Evolutionary conservation across 2,797 vertebrate genomes (phyloP), one percentile per base, ranked within the genome.

Genomic region (Microctenopoma lineatum): DNA sequence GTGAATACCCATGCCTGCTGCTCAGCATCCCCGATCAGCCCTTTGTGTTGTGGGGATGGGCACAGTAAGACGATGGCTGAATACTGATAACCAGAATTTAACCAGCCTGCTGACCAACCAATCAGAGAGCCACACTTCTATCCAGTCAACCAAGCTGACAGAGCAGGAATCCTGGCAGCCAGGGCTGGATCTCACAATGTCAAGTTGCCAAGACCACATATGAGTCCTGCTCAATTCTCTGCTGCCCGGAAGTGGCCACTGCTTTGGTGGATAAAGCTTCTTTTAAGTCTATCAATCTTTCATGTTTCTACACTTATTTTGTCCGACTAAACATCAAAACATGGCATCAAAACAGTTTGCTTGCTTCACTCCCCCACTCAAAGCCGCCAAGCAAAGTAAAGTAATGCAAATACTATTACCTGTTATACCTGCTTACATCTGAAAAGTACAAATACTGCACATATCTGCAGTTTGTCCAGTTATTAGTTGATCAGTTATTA

Each of bases 11-110:
- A 8, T 12, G 83, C 69, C 83, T 81, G 89, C 86, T 84, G 84
- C 81, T 84, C 56, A 73, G 90, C 87, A 90, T 89, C 81, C 65
- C 66, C 70, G 87, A 90, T 88, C 84, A 86, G 80, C 48, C 72
- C 70, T 81, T 87, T 86, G 89, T 83, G 65, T 59, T 45, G 68
- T 41, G 44, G 54, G 74, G 83, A 86, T 38, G 72, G 84, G 42
- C 86, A 75, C 73, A 79, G 64, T 21, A 56, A 61, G 75, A 73
- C 70, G 71, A 74, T 84, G 65, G 70, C 85, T 81, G 90, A 81
- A 92, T 91, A 75, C 77, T 84, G 84, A 92, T 90, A 71, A 79
- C 66, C 55, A 68, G 54, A 74, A 48, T 51, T 58, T n/a, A 45
- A n/a, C 42, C 42, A 44, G 42, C 42, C 14, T 66, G 70, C 38